Conservation (phyloP, 2,888 invertebrate species). For the Rhopalosiphum nymphaeae region DNA sequence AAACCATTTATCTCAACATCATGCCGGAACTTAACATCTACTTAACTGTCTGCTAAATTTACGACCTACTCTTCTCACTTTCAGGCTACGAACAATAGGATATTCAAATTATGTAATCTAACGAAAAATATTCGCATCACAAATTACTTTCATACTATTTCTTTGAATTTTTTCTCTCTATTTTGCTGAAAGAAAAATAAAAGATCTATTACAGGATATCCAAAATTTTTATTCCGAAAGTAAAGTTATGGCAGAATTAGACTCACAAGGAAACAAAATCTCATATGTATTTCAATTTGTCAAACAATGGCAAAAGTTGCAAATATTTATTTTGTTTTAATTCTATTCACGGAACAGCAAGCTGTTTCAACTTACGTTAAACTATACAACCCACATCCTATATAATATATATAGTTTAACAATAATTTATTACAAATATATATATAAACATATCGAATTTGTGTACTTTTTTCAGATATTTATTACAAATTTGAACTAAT, state of each 20-base stretch:
- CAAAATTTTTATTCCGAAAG: background rate
- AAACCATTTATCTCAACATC: too few relatives aligned
- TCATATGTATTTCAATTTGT: background rate
- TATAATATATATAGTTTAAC: too few relatives aligned
- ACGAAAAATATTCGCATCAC: background rate
- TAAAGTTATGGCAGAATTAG: background rate
- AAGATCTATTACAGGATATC: background rate
- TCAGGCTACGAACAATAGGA: background rate
- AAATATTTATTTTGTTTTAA: too few relatives aligned
- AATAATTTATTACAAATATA: too few relatives aligned
- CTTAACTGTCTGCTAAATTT: background rate
- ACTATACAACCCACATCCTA: too few relatives aligned
- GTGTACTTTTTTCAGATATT: background rate
- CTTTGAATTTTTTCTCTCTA: background rate
- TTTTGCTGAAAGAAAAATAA: background rate
- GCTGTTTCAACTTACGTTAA: too few relatives aligned
- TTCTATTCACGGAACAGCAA: too few relatives aligned
- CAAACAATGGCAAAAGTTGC: background rate
- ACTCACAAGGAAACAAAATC: background rate
- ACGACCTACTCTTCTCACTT: background rate
- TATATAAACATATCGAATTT: too few relatives aligned
- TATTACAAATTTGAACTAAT: background rate
- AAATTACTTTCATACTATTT: background rate
- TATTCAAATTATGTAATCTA: background rate
- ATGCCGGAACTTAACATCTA: background rate